Base-by-base conservation (phyloP, 2,888 invertebrate genomes). In the Atrina japonica region DNA sequence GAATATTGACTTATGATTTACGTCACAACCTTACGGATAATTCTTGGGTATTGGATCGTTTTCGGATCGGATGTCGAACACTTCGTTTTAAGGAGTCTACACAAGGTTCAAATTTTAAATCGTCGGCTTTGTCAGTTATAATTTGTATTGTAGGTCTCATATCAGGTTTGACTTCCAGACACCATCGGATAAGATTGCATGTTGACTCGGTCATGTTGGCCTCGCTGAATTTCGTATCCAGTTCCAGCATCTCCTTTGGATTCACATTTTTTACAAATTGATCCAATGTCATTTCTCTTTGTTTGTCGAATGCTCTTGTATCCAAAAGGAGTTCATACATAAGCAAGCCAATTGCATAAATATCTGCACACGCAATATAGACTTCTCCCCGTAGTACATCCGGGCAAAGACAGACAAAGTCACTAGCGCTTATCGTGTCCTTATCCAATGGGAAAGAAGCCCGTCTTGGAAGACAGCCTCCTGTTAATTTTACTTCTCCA, bases 381-480 rank as follows among this genome's bases (percentile, higher is more conserved):
- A 63, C 25, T 14, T 80, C 80, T 3, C 86, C 87, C 0, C 74
- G 70, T 6, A 88, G 81, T 3, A 88, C 88, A 63, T 83, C 85
- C 50, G 88, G 87, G 18, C 85, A 76, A 23, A 88, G 76, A 55
- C 86, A 87, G 5, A 83, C 82, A 61, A 83, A 84, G 52, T 81
- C 77, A 16, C 80, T 78, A 3, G 83, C 80, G 6, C 63, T 58
- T 11, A 72, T 65, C 1, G 35, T 45, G 11, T 67, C 72, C 18
- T 63, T 69, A 21, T 83, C 80, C 0, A 64, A 29, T 0, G 84
- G 83, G 18, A 86, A 73, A 3, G 73, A 66, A 5, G 84, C 83
- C 5, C 61, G 55, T 25, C 86, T 71, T 14, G 87, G 87, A 11
- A 83, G 77, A 27, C 86, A 85, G 14, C 76, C 80, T 6, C 85